Evolutionary conservation across 2,797 vertebrate genomes (phyloP).

Genomic region (Denticeps clupeoides): DNA sequence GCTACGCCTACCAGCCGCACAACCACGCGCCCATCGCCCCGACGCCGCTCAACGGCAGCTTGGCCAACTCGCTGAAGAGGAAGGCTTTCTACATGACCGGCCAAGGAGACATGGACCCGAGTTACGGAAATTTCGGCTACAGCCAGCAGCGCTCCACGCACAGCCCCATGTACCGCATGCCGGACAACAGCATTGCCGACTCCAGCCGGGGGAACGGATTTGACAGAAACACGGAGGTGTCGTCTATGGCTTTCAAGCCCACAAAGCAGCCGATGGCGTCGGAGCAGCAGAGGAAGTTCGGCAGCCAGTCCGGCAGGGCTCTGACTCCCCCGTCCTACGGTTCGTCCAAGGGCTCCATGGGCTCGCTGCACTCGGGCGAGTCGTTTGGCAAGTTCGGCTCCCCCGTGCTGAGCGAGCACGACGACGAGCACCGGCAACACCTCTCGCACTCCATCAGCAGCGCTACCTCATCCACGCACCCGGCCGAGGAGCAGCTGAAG

Average conservation of each 20-base stretch:
- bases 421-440: slow-evolving; percentile 83
- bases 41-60: slow-evolving; percentile 85
- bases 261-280: slow-evolving; percentile 88
- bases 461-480: slow-evolving; percentile 87
- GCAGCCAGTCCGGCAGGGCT: slow-evolving; percentile 79
- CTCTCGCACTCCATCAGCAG: slow-evolving; percentile 78
- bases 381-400: slow-evolving; percentile 86
- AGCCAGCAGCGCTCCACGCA: slow-evolving; percentile 95
- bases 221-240: slow-evolving; percentile 84
- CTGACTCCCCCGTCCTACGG: slow-evolving; percentile 86
- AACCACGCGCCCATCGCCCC: slow-evolving; percentile 84
- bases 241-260: slow-evolving; percentile 90
- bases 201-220: slow-evolving; percentile 87
- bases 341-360: slow-evolving; percentile 80
- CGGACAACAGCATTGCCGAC: slow-evolving; percentile 85
- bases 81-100: slow-evolving; percentile 99
- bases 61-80: slow-evolving; percentile 92
- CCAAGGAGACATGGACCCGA: slow-evolving; percentile 94
- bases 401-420: slow-evolving; percentile 76
- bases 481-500: slow-evolving; percentile 93
- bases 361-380: slow-evolving; percentile 74
- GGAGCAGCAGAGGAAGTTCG: slow-evolving; percentile 93
- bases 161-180: slow-evolving; percentile 94
- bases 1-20: slow-evolving; percentile 93
- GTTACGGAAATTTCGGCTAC: slow-evolving; percentile 93